Conservation (phyloP, 2,113 vertebrate genomes). For the Catharus fuscescens region DNA sequence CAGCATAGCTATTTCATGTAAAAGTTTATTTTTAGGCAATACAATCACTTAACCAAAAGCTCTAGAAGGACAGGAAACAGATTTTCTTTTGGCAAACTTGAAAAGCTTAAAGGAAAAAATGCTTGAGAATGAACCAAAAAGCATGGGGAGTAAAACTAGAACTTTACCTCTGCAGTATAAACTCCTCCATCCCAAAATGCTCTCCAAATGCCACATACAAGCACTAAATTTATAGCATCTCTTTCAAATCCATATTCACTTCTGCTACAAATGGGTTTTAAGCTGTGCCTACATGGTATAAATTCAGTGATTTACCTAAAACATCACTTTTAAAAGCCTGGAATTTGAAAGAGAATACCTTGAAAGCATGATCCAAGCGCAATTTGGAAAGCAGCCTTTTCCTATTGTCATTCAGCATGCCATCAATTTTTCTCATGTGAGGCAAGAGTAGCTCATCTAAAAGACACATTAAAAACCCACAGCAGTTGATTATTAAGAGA, state of each 20-base stretch:
- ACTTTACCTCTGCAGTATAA: neutral
- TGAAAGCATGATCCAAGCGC: slow-evolving; percentile 88
- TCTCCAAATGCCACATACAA: slow-evolving; percentile 19
- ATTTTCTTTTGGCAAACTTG: neutral
- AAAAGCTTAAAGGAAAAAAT: neutral
- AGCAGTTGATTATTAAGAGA: neutral
- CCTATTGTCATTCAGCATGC: slow-evolving; percentile 93
- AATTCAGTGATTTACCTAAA: neutral
- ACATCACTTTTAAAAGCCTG: neutral
- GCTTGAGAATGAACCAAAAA: neutral
- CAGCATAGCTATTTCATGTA: neutral
- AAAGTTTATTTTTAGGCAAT: neutral
- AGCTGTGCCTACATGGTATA: neutral
- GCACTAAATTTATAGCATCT: neutral
- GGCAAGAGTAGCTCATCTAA: slow-evolving; percentile 94
- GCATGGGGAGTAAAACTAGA: neutral
- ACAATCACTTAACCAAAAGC: neutral
- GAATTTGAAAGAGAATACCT: slow-evolving; percentile 77
- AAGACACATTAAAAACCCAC: neutral
- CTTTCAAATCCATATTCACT: slow-evolving; percentile 28
- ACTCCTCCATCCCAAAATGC: neutral
- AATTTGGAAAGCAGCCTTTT: slow-evolving; percentile 92
- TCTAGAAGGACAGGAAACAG: neutral
- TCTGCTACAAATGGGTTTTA: neutral
- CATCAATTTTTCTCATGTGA: slow-evolving; percentile 95